phyloP scores from a whole-genome alignment of 1,140 invertebrate genomes.

The Zaprionus capensis region DNA sequence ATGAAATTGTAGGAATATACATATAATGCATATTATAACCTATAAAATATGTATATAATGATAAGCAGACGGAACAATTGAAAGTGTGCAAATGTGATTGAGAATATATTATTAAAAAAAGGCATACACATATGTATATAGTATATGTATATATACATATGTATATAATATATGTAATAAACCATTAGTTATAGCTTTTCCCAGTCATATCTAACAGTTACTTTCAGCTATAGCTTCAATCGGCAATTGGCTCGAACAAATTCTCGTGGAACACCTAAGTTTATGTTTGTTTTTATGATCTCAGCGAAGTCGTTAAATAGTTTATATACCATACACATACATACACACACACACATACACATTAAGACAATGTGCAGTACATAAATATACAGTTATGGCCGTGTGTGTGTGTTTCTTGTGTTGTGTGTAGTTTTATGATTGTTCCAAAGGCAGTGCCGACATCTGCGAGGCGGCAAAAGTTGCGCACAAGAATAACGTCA shows the following conservation, averaged over 20 bases:
- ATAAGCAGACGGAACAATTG: too few species aligned
- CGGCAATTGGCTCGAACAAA: not conserved
- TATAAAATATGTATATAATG: too few species aligned
- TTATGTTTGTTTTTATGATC: conserved; percentile 46
- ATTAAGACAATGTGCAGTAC: conserved; percentile 28
- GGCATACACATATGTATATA: too few species aligned
- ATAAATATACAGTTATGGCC: conserved; percentile 51
- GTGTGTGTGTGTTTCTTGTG: not conserved
- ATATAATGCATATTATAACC: too few species aligned
- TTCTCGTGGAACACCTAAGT: conserved; percentile 4
- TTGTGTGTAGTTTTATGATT: conserved; percentile 55
- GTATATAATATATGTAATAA: not conserved
- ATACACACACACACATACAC: conserved; percentile 18
- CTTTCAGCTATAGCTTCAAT: not conserved
- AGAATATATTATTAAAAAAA: too few species aligned
- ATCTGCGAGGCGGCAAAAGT: conserved; percentile 52
- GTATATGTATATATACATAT: too few species aligned
- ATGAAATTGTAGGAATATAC: too few species aligned
- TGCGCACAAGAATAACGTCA: conserved; percentile 72
- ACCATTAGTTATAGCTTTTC: not conserved
- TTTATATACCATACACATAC: conserved; percentile 16
- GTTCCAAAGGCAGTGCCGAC: conserved; percentile 43
- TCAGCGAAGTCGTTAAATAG: conserved; percentile 29
- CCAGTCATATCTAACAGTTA: not conserved
- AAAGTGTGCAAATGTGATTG: too few species aligned